Evolutionary conservation across 2,888 invertebrate genomes (phyloP).

Genomic region (Norana najaformis): DNA sequence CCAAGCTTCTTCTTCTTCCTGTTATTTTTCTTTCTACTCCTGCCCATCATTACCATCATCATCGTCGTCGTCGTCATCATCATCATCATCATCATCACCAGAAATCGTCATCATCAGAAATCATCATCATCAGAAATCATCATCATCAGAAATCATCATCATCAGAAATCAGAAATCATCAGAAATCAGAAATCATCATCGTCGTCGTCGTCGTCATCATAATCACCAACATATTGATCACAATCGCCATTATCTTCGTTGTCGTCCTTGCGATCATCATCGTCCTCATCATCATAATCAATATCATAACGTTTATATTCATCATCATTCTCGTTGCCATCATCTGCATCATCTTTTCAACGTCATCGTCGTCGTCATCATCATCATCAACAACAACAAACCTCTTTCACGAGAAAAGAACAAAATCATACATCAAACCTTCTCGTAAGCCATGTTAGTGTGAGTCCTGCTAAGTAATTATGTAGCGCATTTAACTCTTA

Average conservation of each 20-base stretch:
- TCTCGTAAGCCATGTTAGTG: too few relatives aligned
- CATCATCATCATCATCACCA: neutral
- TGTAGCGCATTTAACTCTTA: too few relatives aligned
- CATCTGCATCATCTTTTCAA: neutral
- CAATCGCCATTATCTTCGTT: neutral
- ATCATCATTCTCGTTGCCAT: neutral
- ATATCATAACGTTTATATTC: neutral
- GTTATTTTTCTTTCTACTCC: too few relatives aligned
- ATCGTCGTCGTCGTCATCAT: neutral
- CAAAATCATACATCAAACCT: too few relatives aligned
- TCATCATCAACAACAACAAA: neutral
- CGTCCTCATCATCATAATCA: neutral
- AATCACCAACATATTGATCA: neutral
- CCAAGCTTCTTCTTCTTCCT: too few relatives aligned
- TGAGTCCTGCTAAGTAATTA: too few relatives aligned
- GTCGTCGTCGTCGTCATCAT: neutral
- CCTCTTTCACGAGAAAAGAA: too few relatives aligned
- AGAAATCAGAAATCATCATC: neutral
- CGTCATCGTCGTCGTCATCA: neutral
- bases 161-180: neutral
- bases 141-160: neutral
- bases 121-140: neutral
- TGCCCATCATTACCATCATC: neutral
- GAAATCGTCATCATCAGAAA: neutral
- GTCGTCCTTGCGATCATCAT: neutral